phyloP scores from a whole-genome alignment of 2,113 vertebrate genomes.

The Dissostichus mawsoni region DNA sequence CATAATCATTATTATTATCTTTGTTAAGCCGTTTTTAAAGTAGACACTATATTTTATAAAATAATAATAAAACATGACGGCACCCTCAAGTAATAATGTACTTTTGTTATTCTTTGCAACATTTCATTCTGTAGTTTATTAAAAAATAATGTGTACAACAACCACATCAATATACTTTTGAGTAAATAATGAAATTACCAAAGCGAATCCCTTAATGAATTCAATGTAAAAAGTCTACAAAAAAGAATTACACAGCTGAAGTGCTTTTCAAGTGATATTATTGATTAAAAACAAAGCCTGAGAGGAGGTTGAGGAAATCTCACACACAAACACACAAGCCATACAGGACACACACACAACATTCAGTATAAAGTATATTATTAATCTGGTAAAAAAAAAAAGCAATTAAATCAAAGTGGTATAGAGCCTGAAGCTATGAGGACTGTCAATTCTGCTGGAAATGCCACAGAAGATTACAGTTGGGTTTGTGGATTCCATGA shows the following conservation, averaged over 20 bases:
- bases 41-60: neutral
- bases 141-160: constrained; percentile 36
- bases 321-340: constrained; percentile 21
- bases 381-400: constrained; percentile 81
- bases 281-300: constrained; percentile 78
- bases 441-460: constrained; percentile 83
- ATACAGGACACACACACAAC: constrained; percentile 50
- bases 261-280: constrained; percentile 72
- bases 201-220: constrained; percentile 51
- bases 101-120: constrained; percentile 2
- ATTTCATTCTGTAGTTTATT: constrained; percentile 4
- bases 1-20: neutral
- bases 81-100: neutral
- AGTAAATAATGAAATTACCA: constrained; percentile 42
- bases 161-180: constrained; percentile 33
- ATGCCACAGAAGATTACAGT: constrained; percentile 85
- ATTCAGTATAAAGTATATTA: constrained; percentile 77
- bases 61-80: constrained; percentile 1
- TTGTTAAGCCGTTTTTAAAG: neutral
- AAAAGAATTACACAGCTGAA: constrained; percentile 50
- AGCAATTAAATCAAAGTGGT: constrained; percentile 85
- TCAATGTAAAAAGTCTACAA: constrained; percentile 52
- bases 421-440: constrained; percentile 81
- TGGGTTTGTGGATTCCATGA: constrained; percentile 81
- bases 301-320: constrained; percentile 42